Base-by-base conservation (phyloP, 2,113 vertebrate genomes). In the Anas platyrhynchos region DNA sequence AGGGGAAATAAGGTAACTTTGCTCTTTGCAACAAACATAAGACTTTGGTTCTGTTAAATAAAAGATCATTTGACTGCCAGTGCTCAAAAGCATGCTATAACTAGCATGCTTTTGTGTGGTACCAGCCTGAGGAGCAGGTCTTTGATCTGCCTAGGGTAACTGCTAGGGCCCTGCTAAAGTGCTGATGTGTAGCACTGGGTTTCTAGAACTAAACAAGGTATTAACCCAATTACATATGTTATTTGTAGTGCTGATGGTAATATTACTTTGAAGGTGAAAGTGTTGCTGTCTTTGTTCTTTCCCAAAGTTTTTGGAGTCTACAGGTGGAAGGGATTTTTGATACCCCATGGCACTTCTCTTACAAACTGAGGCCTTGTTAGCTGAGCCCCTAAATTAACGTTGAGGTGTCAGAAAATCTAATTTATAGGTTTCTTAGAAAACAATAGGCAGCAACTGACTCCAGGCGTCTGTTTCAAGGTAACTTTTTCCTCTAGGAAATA, bases 391-490 rank as follows among this genome's bases (percentile, higher is more conserved):
- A 27, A 84, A n/a, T 27, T 83, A 63, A 38, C 31, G 21, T 54
- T 1, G 5, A 76, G 13, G 9, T 62, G 48, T 11, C 12, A 50
- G 29, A 78, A 67, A 16, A 16, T 74, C 5, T 75, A 59, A 65
- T 12, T 68, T 50, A 41, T 31, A 50, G 31, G 31, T 46, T 79
- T 88, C 36, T 56, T 82, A 67, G 36, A 58, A 87, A 82, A 50
- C 63, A 5, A 48, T 4, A 22, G 38, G 9, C 2, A 0, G 17
- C 26, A 11, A 1, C 26, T 34, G 15, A 56, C 22, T 85, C 5
- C 25, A 13, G 6, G 18, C 75, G 46, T 75, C 31, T 61, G 71
- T 29, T 67, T 50, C 11, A 48, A 66, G 46, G 25, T 62, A 74
- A 36, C 6, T 16, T 86, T 48, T 83, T 83, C 32, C 18, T 87